Percentiles rank a stretch among this genome's conserved stretches.
These are phyloP conservation scores for Morpho helenor DNA, from an alignment of 2,888 invertebrate species.

Conservation along the genomic window DNA sequence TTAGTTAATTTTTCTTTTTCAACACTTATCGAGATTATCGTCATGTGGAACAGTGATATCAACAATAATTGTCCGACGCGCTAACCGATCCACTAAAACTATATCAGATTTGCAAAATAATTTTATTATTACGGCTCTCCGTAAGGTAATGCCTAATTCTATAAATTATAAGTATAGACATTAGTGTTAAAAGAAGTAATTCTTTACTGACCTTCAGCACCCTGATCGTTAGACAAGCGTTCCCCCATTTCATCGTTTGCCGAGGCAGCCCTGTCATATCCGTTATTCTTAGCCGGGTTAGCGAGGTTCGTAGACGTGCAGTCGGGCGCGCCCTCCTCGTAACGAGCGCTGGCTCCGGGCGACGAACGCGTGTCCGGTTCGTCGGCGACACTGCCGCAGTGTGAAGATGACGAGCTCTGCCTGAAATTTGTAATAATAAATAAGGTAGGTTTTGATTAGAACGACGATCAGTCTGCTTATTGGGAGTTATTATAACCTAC, in stretches of 20 bases:
- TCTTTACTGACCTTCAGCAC: slow-evolving; percentile 65
- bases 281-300: slow-evolving; percentile 74
- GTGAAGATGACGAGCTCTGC: slow-evolving; percentile 76
- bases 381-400: slow-evolving; percentile 71
- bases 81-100: too few relatives aligned
- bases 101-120: too few relatives aligned
- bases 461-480: slow-evolving; percentile 9
- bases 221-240: slow-evolving; percentile 72
- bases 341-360: slow-evolving; percentile 68
- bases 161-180: too few relatives aligned
- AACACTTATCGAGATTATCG: too few relatives aligned
- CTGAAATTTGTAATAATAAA: slow-evolving; percentile 34
- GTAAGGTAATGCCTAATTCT: too few relatives aligned
- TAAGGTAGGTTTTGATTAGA: background rate
- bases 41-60: too few relatives aligned
- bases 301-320: slow-evolving; percentile 65
- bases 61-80: too few relatives aligned
- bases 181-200: too few relatives aligned
- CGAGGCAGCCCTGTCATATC: slow-evolving; percentile 70
- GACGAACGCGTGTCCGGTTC: slow-evolving; percentile 76
- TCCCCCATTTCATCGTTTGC: slow-evolving; percentile 67
- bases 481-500: too few relatives aligned
- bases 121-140: too few relatives aligned
- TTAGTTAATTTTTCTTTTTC: too few relatives aligned
- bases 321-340: slow-evolving; percentile 66